Evolutionary conservation across 2,797 vertebrate species (phyloP), one percentile per base, ranked within the genome.

Genomic region (Acanthurus tractus): DNA sequence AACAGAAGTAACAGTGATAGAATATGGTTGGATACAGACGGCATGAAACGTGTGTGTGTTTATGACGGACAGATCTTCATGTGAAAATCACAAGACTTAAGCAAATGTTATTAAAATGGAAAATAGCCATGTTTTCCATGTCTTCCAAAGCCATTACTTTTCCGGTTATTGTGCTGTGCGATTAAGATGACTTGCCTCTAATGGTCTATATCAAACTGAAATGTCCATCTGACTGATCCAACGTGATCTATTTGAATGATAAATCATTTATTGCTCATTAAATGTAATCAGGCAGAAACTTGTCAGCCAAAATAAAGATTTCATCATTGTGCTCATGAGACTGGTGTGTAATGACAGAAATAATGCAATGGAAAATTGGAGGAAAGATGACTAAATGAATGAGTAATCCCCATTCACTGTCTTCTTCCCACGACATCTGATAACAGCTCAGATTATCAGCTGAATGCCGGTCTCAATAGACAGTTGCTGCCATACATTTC

Each of bases 301-400:
- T 74, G 72, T 82, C 85, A 88, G 90, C 84, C 89, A 93, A 93
- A 94, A 95, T 94, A 93, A 93, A 91, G 85, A 93, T 92, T 87
- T 89, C 85, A 87, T 90, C 90, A 92, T 91, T 91, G 90, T 90
- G 90, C 88, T 86, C 78, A 76, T 70, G 86, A 87, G 90, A 68
- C 88, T 90, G 87, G 89, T 77, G 86, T 83, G 79, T 89, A 90
- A 92, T 88, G 89, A 89, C 86, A 90, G 88, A 91, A 88, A 89
- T 81, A 87, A 88, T 86, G 89, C 88, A 74, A 87, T 74, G 82
- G 85, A 75, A 90, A 93, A 89, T 92, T 90, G 89, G 80, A 89
- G 83, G 88, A 92, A 93, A 89, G 85, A 91, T 70, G 87, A 87
- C 83, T 93, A 86, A 92, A 91, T 93, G 88, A 93, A 91, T 85